Evolutionary conservation across 1,140 invertebrate genomes (phyloP).

Genomic region (Bombus balteatus): DNA sequence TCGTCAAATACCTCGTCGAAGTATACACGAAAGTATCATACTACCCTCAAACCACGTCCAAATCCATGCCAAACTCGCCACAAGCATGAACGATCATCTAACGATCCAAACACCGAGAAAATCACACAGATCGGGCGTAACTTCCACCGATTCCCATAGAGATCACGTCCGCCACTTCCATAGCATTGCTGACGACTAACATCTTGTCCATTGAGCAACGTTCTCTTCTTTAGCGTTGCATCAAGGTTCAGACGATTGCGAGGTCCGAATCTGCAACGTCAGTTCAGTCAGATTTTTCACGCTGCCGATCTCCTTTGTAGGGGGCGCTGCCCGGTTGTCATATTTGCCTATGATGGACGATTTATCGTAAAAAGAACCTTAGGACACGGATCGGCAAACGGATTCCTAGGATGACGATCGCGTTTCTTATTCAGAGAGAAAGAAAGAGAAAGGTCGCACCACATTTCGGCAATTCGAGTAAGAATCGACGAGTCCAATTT

Average conservation of each 20-base stretch:
- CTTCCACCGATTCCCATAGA: not conserved
- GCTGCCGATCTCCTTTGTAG: constrained; percentile 77
- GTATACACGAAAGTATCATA: not conserved
- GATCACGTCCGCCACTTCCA: constrained; percentile 21
- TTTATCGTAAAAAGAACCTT: constrained; percentile 69
- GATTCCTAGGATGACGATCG: constrained; percentile 78
- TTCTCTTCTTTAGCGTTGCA: constrained; percentile 34
- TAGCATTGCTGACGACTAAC: not conserved
- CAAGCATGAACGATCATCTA: not conserved
- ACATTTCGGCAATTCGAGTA: constrained; percentile 74
- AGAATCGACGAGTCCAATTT: constrained; percentile 58
- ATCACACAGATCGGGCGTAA: constrained; percentile 3
- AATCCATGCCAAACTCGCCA: not conserved
- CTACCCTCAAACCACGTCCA: not conserved
- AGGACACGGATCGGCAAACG: constrained; percentile 71
- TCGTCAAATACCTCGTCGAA: not conserved
- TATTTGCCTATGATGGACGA: constrained; percentile 84
- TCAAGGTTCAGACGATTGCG: constrained; percentile 65
- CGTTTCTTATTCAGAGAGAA: constrained; percentile 70
- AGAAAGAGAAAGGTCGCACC: constrained; percentile 60
- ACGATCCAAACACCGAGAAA: not conserved
- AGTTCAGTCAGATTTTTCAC: constrained; percentile 81
- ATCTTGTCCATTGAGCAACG: constrained; percentile 24
- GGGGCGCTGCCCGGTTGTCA: constrained; percentile 81
- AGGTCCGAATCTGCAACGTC: constrained; percentile 81